Percentiles rank a stretch among this genome's conserved stretches.
These are phyloP conservation scores for Hemibagrus wyckioides DNA, from an alignment of 2,113 vertebrate species.

Conservation along the genomic window DNA sequence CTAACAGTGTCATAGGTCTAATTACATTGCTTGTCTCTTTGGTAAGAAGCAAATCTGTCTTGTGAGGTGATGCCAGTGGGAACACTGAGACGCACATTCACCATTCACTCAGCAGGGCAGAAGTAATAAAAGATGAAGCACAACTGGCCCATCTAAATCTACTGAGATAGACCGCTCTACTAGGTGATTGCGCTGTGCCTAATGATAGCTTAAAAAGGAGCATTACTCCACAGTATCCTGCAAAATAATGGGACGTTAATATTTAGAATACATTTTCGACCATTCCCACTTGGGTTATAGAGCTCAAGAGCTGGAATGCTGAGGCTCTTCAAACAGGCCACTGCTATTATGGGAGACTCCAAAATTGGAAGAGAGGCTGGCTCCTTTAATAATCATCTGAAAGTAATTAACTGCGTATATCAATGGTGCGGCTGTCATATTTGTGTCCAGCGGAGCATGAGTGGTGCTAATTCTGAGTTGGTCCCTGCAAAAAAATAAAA, in stretches of 20 bases:
- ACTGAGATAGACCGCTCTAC: conserved; percentile 15
- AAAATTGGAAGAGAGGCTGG: conserved; percentile 54
- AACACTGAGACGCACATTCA: conserved; percentile 16
- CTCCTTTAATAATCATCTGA: conserved; percentile 61
- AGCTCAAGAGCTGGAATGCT: conserved; percentile 21
- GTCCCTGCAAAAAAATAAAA: conserved; percentile 69
- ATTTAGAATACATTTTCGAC: conserved; percentile 25
- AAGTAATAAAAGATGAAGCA: conserved; percentile 33
- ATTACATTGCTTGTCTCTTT: conserved; percentile 43
- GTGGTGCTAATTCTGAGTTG: conserved; percentile 71
- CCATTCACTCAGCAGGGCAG: conserved; percentile 22
- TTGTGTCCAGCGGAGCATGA: conserved; percentile 69
- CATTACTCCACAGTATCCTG: conserved; percentile 7
- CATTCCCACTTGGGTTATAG: conserved; percentile 15
- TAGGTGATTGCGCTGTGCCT: neutral
- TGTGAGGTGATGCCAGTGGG: conserved; percentile 26
- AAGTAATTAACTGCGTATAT: conserved; percentile 74
- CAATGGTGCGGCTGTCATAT: conserved; percentile 71
- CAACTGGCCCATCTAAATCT: conserved; percentile 26
- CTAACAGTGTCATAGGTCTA: conserved; percentile 61
- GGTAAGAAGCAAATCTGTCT: conserved; percentile 34
- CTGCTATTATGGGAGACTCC: conserved; percentile 59
- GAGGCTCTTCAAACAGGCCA: conserved; percentile 44
- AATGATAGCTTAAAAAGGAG: conserved; percentile 8
- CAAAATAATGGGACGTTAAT: conserved; percentile 13